These are phyloP conservation scores for Salvelinus sp. DNA, from an alignment of 2,113 vertebrate species.

Conservation along the genomic window DNA sequence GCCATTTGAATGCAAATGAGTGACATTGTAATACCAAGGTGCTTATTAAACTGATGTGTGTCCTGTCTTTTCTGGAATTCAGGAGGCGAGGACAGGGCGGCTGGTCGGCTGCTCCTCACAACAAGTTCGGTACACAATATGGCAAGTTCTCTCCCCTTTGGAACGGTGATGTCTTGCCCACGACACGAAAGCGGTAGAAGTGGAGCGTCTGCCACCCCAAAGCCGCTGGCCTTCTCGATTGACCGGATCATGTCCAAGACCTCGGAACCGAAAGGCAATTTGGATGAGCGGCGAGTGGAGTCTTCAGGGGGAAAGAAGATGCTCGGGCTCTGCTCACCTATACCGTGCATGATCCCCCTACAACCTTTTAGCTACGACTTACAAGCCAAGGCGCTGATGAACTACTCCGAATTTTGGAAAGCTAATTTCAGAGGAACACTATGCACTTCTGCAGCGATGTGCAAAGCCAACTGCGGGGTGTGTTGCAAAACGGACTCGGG, in stretches of 20 bases:
- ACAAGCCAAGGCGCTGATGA: constrained; percentile 91
- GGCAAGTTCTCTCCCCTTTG: constrained; percentile 90
- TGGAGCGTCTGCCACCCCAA: constrained; percentile 83
- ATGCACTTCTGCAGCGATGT: constrained; percentile 81
- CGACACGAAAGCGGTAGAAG: constrained; percentile 74
- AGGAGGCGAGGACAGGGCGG: constrained; percentile 78
- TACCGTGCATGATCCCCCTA: constrained; percentile 92
- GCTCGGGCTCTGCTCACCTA: constrained; percentile 86
- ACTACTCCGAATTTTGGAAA: constrained; percentile 95
- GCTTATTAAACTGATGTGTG: constrained; percentile 93
- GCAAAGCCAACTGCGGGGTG: constrained; percentile 88
- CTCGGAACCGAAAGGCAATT: constrained; percentile 80
- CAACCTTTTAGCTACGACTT: constrained; percentile 90
- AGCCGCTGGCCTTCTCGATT: constrained; percentile 97
- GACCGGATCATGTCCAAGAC: constrained; percentile 98
- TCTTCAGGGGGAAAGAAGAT: constrained; percentile 80
- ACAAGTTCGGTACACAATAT: constrained; percentile 75
- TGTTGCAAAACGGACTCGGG: constrained; percentile 86
- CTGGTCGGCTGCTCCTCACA: constrained; percentile 71
- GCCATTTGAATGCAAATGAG: constrained; percentile 93
- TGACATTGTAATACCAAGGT: constrained; percentile 85
- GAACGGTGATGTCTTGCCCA: constrained; percentile 87
- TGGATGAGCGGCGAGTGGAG: constrained; percentile 74
- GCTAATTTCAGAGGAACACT: constrained; percentile 83
- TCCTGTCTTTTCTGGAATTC: constrained; percentile 86